Percentiles rank a stretch among this genome's conserved stretches.
These are phyloP conservation scores for Trachemys scripta DNA, from an alignment of 2,113 vertebrate genomes.

Conservation along the genomic window DNA sequence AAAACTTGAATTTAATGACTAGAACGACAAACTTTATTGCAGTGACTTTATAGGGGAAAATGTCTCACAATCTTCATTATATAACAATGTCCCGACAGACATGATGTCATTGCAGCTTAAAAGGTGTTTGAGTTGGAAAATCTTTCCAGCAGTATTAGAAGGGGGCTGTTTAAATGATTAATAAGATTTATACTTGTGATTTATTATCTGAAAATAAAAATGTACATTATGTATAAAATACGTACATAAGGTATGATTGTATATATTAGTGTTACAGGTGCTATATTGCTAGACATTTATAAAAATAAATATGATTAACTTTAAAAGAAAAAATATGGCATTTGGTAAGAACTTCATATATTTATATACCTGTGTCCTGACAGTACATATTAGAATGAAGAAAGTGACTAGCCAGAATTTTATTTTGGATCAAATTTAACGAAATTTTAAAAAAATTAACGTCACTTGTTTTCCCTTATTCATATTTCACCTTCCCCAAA, in stretches of 20 bases:
- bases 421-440: background rate
- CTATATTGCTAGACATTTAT: conserved; percentile 42
- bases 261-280: conserved; percentile 42
- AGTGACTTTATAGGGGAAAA: conserved; percentile 42
- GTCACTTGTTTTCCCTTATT: background rate
- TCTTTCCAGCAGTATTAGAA: conserved; percentile 64
- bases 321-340: conserved; percentile 28
- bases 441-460: background rate
- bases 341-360: conserved; percentile 15
- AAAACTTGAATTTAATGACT: conserved; percentile 40
- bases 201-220: conserved; percentile 67
- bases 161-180: conserved; percentile 69
- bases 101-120: conserved; percentile 74
- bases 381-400: background rate
- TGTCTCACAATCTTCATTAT: conserved; percentile 48
- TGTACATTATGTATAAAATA: conserved; percentile 26
- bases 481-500: background rate
- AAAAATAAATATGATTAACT: conserved; percentile 50
- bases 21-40: conserved; percentile 49
- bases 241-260: conserved; percentile 47
- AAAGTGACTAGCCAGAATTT: background rate
- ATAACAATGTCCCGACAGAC: conserved; percentile 75
- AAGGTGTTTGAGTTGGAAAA: conserved; percentile 77
- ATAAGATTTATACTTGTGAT: conserved; percentile 59
- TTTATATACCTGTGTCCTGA: background rate